phyloP scores from a whole-genome alignment of 1,140 invertebrate species.

The Rhynchophorus ferrugineus region DNA sequence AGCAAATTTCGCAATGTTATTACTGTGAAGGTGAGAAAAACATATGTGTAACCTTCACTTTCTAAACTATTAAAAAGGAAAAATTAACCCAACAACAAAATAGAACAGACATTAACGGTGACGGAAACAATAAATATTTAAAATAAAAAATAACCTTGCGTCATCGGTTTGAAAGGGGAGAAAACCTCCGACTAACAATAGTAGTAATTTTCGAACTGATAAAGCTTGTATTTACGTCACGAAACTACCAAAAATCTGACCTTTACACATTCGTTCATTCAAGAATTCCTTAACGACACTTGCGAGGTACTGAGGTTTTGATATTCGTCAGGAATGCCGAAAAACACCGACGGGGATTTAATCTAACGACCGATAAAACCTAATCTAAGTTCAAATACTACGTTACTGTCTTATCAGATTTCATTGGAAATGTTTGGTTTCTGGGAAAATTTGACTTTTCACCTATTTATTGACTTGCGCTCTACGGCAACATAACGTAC shows the following conservation, averaged over 20 bases:
- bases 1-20: neutral
- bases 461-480: neutral
- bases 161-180: constrained; percentile 7
- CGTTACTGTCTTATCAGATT: neutral
- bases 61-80: too few species aligned
- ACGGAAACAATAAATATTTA: too few species aligned
- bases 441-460: neutral
- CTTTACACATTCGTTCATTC: constrained; percentile 7
- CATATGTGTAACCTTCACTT: too few species aligned
- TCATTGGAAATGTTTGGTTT: neutral
- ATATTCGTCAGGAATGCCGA: too few species aligned
- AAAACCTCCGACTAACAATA: neutral
- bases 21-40: too few species aligned
- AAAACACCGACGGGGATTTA: too few species aligned
- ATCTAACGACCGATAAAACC: neutral
- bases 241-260: constrained; percentile 6
- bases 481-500: neutral
- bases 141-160: too few species aligned
- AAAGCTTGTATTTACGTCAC: constrained; percentile 8
- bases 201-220: constrained; percentile 1
- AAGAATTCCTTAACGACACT: constrained; percentile 1
- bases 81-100: too few species aligned
- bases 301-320: too few species aligned
- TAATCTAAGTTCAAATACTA: neutral
- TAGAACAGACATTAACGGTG: too few species aligned